Conservation (phyloP, 2,113 vertebrate genomes). For the Taurulus bubalis region DNA sequence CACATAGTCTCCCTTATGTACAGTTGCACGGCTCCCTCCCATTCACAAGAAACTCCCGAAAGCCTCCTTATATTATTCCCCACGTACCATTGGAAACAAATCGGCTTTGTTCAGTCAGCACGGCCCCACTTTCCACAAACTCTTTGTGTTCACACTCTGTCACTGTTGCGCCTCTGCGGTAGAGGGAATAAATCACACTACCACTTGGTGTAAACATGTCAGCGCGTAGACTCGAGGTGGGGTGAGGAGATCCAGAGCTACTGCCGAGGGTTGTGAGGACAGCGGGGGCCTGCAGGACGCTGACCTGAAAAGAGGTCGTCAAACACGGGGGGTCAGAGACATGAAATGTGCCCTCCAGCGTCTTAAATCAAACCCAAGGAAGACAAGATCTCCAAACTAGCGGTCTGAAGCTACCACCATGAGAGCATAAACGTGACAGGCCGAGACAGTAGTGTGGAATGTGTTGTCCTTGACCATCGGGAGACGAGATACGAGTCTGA, state of each 20-base stretch:
- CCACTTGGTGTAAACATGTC: constrained; percentile 69
- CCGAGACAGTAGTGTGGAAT: constrained; percentile 38
- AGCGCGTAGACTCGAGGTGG: constrained; percentile 30
- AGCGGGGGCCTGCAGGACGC: neutral
- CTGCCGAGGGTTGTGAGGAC: constrained; percentile 19
- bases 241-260: constrained; percentile 52
- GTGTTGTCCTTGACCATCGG: constrained; percentile 39
- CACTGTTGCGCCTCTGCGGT: constrained; percentile 19
- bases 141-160: constrained; percentile 30
- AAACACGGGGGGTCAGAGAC: constrained; percentile 13
- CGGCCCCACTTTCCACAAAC: constrained; percentile 26
- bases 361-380: constrained; percentile 23
- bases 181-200: constrained; percentile 59
- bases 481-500: constrained; percentile 52
- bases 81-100: constrained; percentile 23
- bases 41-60: constrained; percentile 16
- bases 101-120: constrained; percentile 5
- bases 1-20: constrained; percentile 30
- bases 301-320: constrained; percentile 11
- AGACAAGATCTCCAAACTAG: constrained; percentile 8
- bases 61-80: neutral
- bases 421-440: constrained; percentile 40
- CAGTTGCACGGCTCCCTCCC: neutral
- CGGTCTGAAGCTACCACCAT: constrained; percentile 1
- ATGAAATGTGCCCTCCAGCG: neutral